Percentiles rank a stretch among this genome's conserved stretches.
phyloP scores from a whole-genome alignment of 2,113 vertebrate genomes.

The Passer montanus region DNA sequence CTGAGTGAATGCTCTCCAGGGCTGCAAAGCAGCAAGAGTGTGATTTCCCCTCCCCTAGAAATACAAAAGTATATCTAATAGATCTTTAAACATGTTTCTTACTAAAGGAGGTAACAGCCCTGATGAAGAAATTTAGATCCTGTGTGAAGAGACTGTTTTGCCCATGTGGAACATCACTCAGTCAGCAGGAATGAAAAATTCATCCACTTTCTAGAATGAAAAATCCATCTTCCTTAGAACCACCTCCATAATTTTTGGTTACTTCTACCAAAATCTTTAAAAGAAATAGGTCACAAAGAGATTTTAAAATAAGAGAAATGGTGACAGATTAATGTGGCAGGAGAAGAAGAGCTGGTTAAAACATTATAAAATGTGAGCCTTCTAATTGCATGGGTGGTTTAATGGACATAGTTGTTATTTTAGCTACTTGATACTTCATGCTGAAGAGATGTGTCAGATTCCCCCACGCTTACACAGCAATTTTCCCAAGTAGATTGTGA shows the following conservation, averaged over 20 bases:
- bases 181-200: not conserved
- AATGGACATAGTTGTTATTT: conserved; percentile 33
- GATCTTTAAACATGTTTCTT: not conserved
- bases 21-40: not conserved
- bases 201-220: not conserved
- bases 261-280: not conserved
- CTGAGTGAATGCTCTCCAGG: not conserved
- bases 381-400: not conserved
- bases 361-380: not conserved
- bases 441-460: conserved; percentile 42
- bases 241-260: not conserved
- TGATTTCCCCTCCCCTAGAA: not conserved
- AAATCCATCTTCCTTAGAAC: not conserved
- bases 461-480: not conserved
- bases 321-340: not conserved
- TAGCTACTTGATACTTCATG: conserved; percentile 8
- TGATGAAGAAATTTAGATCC: not conserved
- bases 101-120: not conserved
- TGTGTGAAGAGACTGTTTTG: not conserved
- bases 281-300: not conserved
- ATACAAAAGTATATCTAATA: not conserved
- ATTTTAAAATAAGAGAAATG: not conserved
- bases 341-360: not conserved
- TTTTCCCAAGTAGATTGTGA: conserved; percentile 45
- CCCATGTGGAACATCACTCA: not conserved